phyloP scores from a whole-genome alignment of 2,888 invertebrate genomes.

The Laothoe populi region DNA sequence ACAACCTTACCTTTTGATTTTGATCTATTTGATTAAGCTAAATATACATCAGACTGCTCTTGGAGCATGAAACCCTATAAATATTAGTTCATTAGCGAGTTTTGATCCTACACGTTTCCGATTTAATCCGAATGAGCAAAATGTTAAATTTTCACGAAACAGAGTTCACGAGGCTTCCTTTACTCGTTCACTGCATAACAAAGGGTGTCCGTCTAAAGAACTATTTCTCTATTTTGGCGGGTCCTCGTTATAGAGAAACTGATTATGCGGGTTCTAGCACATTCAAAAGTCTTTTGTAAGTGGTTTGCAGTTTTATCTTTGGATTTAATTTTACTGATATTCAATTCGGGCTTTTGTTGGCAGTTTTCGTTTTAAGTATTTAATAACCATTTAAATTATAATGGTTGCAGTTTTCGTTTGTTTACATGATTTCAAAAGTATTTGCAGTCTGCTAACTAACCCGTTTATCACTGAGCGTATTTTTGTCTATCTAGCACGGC shows the following conservation, averaged over 20 bases:
- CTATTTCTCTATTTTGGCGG: constrained; percentile 38
- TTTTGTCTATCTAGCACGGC: too few species aligned
- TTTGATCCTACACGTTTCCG: background rate
- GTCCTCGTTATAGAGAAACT: constrained; percentile 37
- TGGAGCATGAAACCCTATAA: background rate
- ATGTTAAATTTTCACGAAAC: constrained; percentile 14
- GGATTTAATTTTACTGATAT: constrained; percentile 5
- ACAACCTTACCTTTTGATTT: too few species aligned
- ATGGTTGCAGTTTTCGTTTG: too few species aligned
- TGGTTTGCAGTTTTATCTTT: constrained; percentile 11
- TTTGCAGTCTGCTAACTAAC: too few species aligned
- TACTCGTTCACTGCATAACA: constrained; percentile 41
- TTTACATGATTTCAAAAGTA: too few species aligned
- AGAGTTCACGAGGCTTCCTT: constrained; percentile 22
- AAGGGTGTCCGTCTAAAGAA: constrained; percentile 48
- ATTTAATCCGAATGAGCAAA: constrained; percentile 7
- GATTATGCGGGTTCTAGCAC: constrained; percentile 40
- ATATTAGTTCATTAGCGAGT: background rate
- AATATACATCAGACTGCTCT: too few species aligned
- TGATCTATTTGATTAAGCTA: too few species aligned
- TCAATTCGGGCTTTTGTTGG: background rate
- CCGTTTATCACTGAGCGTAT: too few species aligned
- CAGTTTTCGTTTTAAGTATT: background rate
- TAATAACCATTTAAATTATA: too few species aligned
- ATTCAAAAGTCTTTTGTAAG: constrained; percentile 22